These are phyloP conservation scores for pig (Sus scrofa) DNA, from an alignment of 2,113 vertebrate species.

Conservation along the genomic window T2T-Sscrofa CM000819.6:29385001-29385500, in stretches of 20 bases:
- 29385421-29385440: no score
- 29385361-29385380: no score
- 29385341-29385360: no score
- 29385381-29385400: no score
- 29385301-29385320: no score
- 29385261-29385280: neutral
- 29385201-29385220: neutral
- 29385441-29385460: no score
- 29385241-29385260: neutral
- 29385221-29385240: neutral
- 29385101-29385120: neutral
- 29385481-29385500: no score
- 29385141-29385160: neutral
- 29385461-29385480: no score
- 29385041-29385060: neutral
- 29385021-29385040: neutral
- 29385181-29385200: neutral
- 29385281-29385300: neutral
- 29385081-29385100: neutral
- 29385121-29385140: accelerated
- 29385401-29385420: no score
- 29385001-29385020: neutral
- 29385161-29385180: neutral
- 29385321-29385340: no score
- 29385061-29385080: neutral